Base-by-base conservation (phyloP, 2,888 invertebrate species). In the Eupithecia subumbrata region DNA sequence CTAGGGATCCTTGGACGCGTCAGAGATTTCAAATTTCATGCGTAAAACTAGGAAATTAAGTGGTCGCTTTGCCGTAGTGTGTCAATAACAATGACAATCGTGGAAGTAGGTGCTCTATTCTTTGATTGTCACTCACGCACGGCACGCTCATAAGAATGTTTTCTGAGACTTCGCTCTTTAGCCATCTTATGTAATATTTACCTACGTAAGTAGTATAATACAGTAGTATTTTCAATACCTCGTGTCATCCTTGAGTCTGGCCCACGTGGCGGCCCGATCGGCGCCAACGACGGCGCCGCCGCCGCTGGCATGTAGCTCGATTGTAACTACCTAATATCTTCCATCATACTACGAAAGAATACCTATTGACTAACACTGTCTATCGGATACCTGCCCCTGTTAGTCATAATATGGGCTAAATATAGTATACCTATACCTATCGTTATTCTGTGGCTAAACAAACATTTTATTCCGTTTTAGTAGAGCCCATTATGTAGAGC, bases 281-380 rank as follows among this genome's bases (percentile, higher is more conserved):
- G 43, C 68, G 68, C 68, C 68, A 68, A 22, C 68, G 22, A 22
- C 37, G 43, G 68, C 68, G 68, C 68, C 68, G 25, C 67, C 67
- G 25, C 22, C 40, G 40, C 12, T 43, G 68, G 68, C 43, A 68
- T 68, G 68, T 68, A 40, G 18, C 30, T 12, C 22, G 40, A 40
- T n/a, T 67, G 22, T 43, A 25, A n/a, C 60, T 60, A 56, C 56
- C 14, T 40, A 68, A 67, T 68, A 68, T 68, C 43, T 64, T 18
- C 34, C 45, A 22, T 40, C 25, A 68, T 43, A 40, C 68, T 40
- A 40, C 22, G 2, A 45, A 40, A 40, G 68, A 68, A 68, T 22
- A 11, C 11, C 40, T 40, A 40, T 68, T 68, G 22, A 30, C 16
- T 64, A 30, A 25, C 5, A 25, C 60, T 60, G 25, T 60, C 60